Base-by-base conservation (phyloP, 2,797 vertebrate species). In the Pteronotus mesoamericanus region DNA sequence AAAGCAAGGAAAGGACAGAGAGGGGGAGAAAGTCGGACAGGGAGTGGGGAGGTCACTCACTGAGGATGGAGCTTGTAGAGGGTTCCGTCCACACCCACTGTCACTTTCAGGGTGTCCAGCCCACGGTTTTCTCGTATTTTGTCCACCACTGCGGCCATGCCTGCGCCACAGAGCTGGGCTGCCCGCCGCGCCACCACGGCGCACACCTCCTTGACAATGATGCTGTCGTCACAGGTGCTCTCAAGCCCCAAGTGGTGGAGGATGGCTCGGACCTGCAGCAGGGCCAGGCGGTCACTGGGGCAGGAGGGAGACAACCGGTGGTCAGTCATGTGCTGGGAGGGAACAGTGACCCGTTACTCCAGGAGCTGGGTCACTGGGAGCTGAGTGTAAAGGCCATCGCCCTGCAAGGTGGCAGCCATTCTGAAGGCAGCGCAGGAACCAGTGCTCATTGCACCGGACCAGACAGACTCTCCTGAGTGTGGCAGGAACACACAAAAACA, bases 61-160 rank as follows among this genome's bases (percentile, higher is more conserved):
- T 99, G 99, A 3, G 99, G 99, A 95, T 99, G 99, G 2, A 99
- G 99, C 96, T 99, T 99, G 95, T 99, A 99, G 66, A 99, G 99
- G 0, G 99, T 99, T 53, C 99, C 99, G 0, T 99, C 99, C 98
- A 99, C 99, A 0, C 99, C 99, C 0, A 99, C 99, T 0, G 99
- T 99, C 98, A 99, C 77, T 78, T 98, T 98, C 51, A 99, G 98
- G 59, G 98, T 98, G 68, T 99, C 98, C 75, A 99, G 98, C 55
- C 98, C 98, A 0, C 99, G 99, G 98, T 99, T 99, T 97, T 99
- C 98, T 0, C 99, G 98, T 69, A 99, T 99, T 97, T 99, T 99
- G 96, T 99, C 99, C 66, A 99, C 99, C 71, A 99, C 99, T 0
- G 99, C 99, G 0, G 99, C 99, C 96, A 99, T 99, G 53, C 99